Percentiles rank a stretch among this genome's conserved stretches.
Conservation (phyloP, 2,888 invertebrate species). For the Palloptera scutellata region DNA sequence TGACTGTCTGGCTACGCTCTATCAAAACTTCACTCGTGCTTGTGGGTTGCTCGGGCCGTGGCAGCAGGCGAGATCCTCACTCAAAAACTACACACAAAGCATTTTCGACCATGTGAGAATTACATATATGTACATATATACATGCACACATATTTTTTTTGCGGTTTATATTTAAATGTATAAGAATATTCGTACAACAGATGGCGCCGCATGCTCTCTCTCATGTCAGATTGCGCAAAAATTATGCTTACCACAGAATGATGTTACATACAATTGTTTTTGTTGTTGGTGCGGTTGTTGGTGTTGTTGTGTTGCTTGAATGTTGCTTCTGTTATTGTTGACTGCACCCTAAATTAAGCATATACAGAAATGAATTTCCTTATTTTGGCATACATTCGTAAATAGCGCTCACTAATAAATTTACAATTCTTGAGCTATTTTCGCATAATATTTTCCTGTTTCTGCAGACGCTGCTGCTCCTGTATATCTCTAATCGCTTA, state of each 20-base stretch:
- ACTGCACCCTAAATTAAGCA: constrained; percentile 18
- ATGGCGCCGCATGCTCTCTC: constrained; percentile 37
- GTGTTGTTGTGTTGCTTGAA: not conserved
- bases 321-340: not conserved
- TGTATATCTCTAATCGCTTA: too few species aligned
- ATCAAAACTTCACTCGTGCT: not conserved
- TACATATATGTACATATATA: not conserved
- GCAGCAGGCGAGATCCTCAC: not conserved
- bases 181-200: constrained; percentile 14
- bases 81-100: not conserved
- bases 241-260: not conserved
- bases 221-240: constrained; percentile 7
- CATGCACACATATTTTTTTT: constrained; percentile 2
- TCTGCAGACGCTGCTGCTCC: too few species aligned
- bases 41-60: not conserved
- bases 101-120: too few species aligned
- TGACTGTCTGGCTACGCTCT: not conserved
- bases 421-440: too few species aligned
- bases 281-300: not conserved
- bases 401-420: too few species aligned
- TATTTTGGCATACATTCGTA: not conserved
- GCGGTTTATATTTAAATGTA: not conserved
- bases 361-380: not conserved
- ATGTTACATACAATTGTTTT: not conserved
- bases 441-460: too few species aligned